These are phyloP conservation scores for Zootoca vivipara DNA, from an alignment of 2,113 vertebrate genomes.

Conservation along the genomic window DNA sequence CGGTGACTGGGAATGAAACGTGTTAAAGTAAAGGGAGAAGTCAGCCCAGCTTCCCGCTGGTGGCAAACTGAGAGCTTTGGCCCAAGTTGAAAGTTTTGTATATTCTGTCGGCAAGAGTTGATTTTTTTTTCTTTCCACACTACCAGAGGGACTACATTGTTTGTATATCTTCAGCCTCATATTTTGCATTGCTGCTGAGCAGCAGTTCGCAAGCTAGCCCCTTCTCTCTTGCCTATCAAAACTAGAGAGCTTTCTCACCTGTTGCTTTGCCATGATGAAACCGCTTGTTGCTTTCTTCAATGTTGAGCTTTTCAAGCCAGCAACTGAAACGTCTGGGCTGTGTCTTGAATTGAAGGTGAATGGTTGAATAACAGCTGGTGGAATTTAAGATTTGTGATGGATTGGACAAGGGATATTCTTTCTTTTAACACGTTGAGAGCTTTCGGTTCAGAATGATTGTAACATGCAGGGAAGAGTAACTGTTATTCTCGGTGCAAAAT, in stretches of 20 bases:
- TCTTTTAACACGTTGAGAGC: background rate
- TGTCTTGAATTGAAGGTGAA: background rate
- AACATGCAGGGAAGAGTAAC: background rate
- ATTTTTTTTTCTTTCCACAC: constrained; percentile 12
- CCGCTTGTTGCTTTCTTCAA: background rate
- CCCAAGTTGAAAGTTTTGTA: background rate
- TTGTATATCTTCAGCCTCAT: background rate
- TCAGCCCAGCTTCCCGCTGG: background rate
- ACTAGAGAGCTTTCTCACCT: background rate
- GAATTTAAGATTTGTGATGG: background rate
- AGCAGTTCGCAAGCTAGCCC: background rate
- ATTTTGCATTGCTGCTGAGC: background rate
- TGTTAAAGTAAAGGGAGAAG: accelerated
- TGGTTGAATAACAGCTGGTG: background rate
- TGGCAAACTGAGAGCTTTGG: background rate
- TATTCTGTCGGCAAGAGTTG: background rate
- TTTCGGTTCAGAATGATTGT: background rate
- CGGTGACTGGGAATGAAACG: accelerated
- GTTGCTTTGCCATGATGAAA: background rate
- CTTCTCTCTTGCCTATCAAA: accelerated
- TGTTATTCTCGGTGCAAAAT: background rate
- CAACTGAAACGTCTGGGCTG: background rate
- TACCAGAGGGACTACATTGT: background rate
- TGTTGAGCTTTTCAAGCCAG: background rate
- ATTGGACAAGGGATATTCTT: background rate